Evolutionary conservation across 2,797 vertebrate genomes (phyloP).

Genomic region (Ambastaia sidthimunki): DNA sequence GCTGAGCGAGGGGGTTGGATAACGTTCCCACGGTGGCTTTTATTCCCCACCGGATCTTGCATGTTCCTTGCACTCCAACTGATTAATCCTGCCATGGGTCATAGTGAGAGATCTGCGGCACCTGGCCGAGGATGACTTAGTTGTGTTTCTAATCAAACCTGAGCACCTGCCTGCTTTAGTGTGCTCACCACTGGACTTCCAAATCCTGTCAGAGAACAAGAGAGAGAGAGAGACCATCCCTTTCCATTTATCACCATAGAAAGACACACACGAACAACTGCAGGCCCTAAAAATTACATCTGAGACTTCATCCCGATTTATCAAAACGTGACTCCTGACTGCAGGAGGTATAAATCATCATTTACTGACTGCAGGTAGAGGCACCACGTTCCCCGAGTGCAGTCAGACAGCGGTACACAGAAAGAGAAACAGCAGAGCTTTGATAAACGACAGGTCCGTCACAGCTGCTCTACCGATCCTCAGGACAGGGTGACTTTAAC

Average conservation of each 20-base stretch:
- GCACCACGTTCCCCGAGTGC: constrained; percentile 40
- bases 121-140: constrained; percentile 32
- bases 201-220: constrained; percentile 32
- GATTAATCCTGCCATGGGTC: constrained; percentile 38
- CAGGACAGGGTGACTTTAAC: constrained; percentile 46
- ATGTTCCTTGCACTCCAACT: constrained; percentile 5
- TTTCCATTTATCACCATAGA: constrained; percentile 61
- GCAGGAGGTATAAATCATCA: constrained; percentile 64
- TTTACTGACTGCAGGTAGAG: constrained; percentile 59
- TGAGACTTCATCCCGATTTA: constrained; percentile 64
- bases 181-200: constrained; percentile 41
- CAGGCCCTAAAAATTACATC: constrained; percentile 64
- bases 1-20: constrained; percentile 8
- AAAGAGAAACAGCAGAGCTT: constrained; percentile 43
- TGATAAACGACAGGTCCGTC: constrained; percentile 46
- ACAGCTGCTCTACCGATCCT: constrained; percentile 41
- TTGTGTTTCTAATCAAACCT: constrained; percentile 47
- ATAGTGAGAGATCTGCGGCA: background rate
- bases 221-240: constrained; percentile 35
- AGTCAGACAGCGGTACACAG: constrained; percentile 18
- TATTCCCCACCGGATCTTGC: constrained; percentile 14
- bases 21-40: background rate
- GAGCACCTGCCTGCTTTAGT: constrained; percentile 24
- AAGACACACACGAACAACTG: constrained; percentile 58
- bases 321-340: constrained; percentile 58